A percentile compares a stretch with the other conserved stretches of the same genome.
Evolutionary conservation across 2,888 invertebrate genomes (phyloP).

Genomic region (Cerastis leucographa): DNA sequence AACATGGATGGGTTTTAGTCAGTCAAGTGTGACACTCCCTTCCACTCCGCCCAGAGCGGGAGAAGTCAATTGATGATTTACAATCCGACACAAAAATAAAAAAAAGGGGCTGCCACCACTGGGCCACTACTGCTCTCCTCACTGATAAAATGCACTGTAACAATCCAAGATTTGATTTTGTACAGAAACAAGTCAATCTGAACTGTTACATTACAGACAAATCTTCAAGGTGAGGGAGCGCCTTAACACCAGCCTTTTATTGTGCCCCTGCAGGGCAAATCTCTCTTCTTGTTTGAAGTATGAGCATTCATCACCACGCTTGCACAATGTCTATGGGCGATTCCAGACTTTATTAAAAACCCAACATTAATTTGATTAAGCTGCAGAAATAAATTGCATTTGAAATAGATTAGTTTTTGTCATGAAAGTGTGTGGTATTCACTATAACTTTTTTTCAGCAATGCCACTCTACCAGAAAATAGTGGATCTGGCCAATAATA

Average conservation of each 20-base stretch:
- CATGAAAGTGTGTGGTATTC: neutral
- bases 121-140: too few relatives aligned
- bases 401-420: neutral
- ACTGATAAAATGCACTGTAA: too few relatives aligned
- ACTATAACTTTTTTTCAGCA: slow-evolving; percentile 79
- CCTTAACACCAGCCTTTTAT: neutral
- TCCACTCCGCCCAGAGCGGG: too few relatives aligned
- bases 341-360: neutral
- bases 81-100: too few relatives aligned
- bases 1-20: too few relatives aligned
- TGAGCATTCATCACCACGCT: neutral
- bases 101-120: too few relatives aligned
- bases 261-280: neutral
- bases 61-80: too few relatives aligned
- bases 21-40: too few relatives aligned
- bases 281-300: neutral
- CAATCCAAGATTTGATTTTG: too few relatives aligned
- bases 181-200: too few relatives aligned
- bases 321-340: neutral
- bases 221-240: too few relatives aligned
- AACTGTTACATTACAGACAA: too few relatives aligned
- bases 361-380: neutral
- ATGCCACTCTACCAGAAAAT: slow-evolving; percentile 95
- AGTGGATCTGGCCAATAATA: slow-evolving; percentile 93
- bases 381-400: neutral